A percentile compares a stretch with the other conserved stretches of the same genome.
Evolutionary conservation across 2,113 vertebrate species (phyloP).

Genomic region (Sander lucioperca): DNA sequence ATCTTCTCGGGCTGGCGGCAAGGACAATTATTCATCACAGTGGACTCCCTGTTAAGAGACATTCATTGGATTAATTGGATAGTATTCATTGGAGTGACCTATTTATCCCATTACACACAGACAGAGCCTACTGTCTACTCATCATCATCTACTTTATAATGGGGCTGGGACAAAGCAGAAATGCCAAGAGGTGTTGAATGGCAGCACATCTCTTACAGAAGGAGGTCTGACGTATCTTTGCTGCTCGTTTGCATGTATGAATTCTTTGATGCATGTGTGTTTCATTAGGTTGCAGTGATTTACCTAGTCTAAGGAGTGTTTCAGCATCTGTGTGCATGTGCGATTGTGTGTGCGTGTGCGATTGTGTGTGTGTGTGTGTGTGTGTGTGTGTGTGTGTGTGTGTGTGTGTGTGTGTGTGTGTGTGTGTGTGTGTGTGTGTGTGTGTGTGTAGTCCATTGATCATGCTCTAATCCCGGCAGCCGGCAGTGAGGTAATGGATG

Average conservation of each 20-base stretch:
- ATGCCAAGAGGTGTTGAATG: background rate
- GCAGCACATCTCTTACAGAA: background rate
- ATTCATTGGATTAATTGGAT: background rate
- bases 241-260: slow-evolving; percentile 24
- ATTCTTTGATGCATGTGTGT: slow-evolving; percentile 22
- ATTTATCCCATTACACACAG: slow-evolving; percentile 34
- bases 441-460: slow-evolving; percentile 48
- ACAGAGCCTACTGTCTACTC: background rate
- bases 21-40: slow-evolving; percentile 38
- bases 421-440: background rate
- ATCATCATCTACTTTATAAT: background rate
- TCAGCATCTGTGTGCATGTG: slow-evolving; percentile 7
- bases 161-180: background rate
- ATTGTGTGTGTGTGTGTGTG: background rate
- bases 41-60: slow-evolving; percentile 22
- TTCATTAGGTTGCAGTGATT: slow-evolving; percentile 35
- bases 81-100: slow-evolving; percentile 32
- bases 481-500: slow-evolving; percentile 58
- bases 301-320: slow-evolving; percentile 29
- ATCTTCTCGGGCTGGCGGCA: slow-evolving; percentile 21
- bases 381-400: background rate
- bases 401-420: slow-evolving; percentile 1
- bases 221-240: slow-evolving; percentile 10
- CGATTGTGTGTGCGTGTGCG: background rate
- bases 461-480: slow-evolving; percentile 29